Conservation (phyloP, 2,888 invertebrate species). For the Sinopyrophorus schimmeli region DNA sequence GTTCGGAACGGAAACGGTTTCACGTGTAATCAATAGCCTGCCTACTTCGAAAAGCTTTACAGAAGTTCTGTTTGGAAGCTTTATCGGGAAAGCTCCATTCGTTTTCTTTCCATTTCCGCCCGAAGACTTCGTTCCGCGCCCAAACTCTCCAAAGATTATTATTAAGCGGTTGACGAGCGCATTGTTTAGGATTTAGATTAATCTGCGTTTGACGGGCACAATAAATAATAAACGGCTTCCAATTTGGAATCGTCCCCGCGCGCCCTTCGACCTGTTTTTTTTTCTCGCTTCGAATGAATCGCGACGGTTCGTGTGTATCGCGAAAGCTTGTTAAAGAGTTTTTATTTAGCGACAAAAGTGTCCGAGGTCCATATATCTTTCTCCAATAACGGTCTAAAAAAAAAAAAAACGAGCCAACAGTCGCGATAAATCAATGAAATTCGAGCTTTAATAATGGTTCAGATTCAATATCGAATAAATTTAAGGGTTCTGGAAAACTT, state of each 20-base stretch:
- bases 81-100: slow-evolving; percentile 15
- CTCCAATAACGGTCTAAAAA: slow-evolving; percentile 16
- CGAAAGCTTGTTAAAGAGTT: slow-evolving; percentile 9
- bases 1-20: slow-evolving; percentile 34
- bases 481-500: slow-evolving; percentile 9
- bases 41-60: slow-evolving; percentile 21
- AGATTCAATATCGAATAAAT: slow-evolving; percentile 15
- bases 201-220: slow-evolving; percentile 34
- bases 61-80: slow-evolving; percentile 21
- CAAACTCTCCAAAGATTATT: no score
- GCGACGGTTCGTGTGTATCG: no score
- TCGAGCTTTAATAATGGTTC: slow-evolving; percentile 19
- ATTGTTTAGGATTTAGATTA: slow-evolving; percentile 24
- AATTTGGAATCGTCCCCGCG: no score
- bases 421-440: slow-evolving; percentile 19
- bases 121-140: no score
- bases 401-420: slow-evolving; percentile 9
- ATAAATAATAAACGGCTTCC: slow-evolving; percentile 35
- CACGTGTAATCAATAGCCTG: slow-evolving; percentile 28
- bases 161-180: slow-evolving; percentile 19
- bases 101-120: no score
- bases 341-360: slow-evolving; percentile 12
- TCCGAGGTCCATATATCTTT: slow-evolving; percentile 18
- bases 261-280: no score
- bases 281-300: no score